phyloP scores from a whole-genome alignment of 2,113 vertebrate species.

The Hippoglossus stenolepis region DNA sequence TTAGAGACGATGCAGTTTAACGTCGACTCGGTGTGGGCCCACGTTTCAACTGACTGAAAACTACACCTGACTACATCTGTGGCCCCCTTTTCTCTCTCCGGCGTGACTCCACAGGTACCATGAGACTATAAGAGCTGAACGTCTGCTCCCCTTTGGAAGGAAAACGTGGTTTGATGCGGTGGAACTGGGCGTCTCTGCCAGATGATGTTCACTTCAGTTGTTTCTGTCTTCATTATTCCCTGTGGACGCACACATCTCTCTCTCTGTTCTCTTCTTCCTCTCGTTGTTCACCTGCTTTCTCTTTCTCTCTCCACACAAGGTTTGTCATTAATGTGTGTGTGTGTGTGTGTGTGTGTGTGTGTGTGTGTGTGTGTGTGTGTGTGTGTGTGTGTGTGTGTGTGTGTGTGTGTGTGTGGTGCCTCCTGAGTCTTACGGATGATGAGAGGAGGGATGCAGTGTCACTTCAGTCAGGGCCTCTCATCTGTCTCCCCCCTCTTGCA shows the following conservation, averaged over 20 bases:
- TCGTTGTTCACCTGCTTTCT: conserved; percentile 17
- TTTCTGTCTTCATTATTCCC: conserved; percentile 54
- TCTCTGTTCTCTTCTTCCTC: conserved; percentile 11
- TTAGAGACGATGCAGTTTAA: not conserved
- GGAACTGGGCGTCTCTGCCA: conserved; percentile 44
- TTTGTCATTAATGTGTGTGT: not conserved
- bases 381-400: conserved; percentile 33
- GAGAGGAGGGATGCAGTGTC: conserved; percentile 70
- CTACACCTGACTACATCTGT: not conserved
- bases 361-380: conserved; percentile 9
- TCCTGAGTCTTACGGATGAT: conserved; percentile 58
- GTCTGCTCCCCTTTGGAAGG: not conserved
- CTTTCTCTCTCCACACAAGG: conserved; percentile 16
- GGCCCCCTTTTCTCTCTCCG: not conserved
- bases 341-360: too few relatives aligned
- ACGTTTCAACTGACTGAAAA: not conserved
- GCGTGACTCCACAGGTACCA: not conserved
- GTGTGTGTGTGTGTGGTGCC: conserved; percentile 34
- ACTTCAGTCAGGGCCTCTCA: conserved; percentile 67
- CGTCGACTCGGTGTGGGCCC: too few relatives aligned
- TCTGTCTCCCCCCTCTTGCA: conserved; percentile 57
- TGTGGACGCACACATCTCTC: conserved; percentile 5
- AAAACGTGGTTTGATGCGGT: conserved; percentile 22
- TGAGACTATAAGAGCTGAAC: not conserved
- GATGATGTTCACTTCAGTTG: conserved; percentile 50